Conservation (phyloP, 2,888 invertebrate genomes). For the Oscheius sp. region DNA sequence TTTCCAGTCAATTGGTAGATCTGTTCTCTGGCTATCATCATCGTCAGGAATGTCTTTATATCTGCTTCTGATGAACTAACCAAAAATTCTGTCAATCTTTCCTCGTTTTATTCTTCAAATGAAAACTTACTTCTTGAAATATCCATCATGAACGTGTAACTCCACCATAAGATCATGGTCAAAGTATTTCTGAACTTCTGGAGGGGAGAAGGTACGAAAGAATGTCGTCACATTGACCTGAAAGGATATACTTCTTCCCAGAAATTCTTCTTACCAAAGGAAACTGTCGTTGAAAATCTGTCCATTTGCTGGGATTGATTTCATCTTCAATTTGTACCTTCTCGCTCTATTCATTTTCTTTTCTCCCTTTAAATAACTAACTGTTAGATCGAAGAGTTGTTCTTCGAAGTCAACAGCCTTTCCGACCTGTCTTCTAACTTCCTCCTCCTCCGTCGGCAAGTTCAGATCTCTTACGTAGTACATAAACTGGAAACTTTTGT, state of each 20-base stretch:
- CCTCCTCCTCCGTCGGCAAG: constrained; percentile 5
- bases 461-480: constrained; percentile 3
- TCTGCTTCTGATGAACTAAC: not conserved
- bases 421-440: not conserved
- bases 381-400: not conserved
- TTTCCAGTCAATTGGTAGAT: constrained; percentile 3
- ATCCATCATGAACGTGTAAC: not conserved
- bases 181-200: not conserved
- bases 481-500: not conserved
- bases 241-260: not conserved
- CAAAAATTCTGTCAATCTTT: constrained; percentile 2
- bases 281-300: not conserved
- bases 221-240: not conserved
- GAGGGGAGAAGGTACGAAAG: not conserved
- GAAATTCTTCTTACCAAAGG: not conserved
- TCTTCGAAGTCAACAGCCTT: constrained; percentile 3
- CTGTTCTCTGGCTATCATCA: constrained; percentile 8
- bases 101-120: not conserved
- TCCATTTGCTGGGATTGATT: not conserved
- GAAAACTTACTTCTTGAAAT: not conserved
- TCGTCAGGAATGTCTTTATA: constrained; percentile 1
- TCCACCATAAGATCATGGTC: not conserved
- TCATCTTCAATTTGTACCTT: not conserved
- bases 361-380: not conserved
- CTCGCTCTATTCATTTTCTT: not conserved